phyloP scores from a whole-genome alignment of 1,140 invertebrate species.

The Drosophila fuyamai region DNA sequence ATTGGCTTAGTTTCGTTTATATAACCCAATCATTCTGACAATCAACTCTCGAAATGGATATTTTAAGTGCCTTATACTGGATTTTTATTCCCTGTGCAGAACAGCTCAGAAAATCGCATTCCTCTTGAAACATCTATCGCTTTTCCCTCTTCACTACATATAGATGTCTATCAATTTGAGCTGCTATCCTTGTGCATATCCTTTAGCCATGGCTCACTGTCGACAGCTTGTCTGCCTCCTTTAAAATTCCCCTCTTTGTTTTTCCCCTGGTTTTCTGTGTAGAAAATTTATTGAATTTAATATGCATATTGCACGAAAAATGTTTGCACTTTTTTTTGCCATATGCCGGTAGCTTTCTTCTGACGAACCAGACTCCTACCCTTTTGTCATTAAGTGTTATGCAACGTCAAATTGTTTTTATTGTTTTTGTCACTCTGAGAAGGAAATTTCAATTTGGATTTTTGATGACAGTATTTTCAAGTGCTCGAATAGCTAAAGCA shows the following conservation, averaged over 20 bases:
- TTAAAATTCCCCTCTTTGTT: not conserved
- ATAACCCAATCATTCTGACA: not conserved
- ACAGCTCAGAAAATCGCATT: not conserved
- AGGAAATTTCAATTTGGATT: slow-evolving; percentile 44
- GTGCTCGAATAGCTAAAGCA: not conserved
- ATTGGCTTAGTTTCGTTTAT: not conserved
- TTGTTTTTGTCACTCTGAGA: slow-evolving; percentile 24
- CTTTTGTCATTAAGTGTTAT: slow-evolving; percentile 61
- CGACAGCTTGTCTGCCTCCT: slow-evolving; percentile 47
- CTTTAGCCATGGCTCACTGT: slow-evolving; percentile 53
- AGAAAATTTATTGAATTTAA: slow-evolving; percentile 80
- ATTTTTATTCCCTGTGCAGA: slow-evolving; percentile 26
- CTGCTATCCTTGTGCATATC: slow-evolving; percentile 53
- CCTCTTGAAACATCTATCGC: slow-evolving; percentile 37
- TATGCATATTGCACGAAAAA: slow-evolving; percentile 75
- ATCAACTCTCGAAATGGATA: slow-evolving; percentile 2
- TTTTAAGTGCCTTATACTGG: not conserved
- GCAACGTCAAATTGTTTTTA: slow-evolving; percentile 40
- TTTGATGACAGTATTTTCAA: slow-evolving; percentile 19
- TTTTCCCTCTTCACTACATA: slow-evolving; percentile 21
- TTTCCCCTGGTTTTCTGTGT: slow-evolving; percentile 5
- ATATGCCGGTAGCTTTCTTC: slow-evolving; percentile 24
- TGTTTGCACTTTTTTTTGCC: slow-evolving; percentile 60
- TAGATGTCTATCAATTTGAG: slow-evolving; percentile 60
- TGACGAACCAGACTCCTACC: slow-evolving; percentile 1